These are phyloP conservation scores for Brachyalestes nurse DNA, from an alignment of 2,797 vertebrate species.

Conservation along the genomic window DNA sequence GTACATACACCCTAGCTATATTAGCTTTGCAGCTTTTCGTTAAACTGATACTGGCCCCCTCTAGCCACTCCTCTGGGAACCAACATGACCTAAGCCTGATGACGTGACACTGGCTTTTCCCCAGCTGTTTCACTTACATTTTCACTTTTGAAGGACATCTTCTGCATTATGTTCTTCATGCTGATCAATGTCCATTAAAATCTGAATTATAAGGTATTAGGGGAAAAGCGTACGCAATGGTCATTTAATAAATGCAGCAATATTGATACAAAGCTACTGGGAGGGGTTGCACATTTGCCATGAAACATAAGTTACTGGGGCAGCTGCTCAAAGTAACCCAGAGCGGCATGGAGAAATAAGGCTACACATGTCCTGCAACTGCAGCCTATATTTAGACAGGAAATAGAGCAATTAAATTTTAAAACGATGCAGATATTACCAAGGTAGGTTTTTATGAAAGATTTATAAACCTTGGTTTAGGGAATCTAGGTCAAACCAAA, in stretches of 20 bases:
- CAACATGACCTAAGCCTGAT: background rate
- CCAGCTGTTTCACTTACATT: slow-evolving; percentile 3
- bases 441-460: slow-evolving; percentile 71
- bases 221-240: background rate
- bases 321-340: background rate
- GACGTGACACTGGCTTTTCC: background rate
- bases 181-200: background rate
- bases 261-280: background rate
- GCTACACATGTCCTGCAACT: slow-evolving; percentile 32
- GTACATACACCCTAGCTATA: background rate
- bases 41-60: background rate
- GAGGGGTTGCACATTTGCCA: background rate
- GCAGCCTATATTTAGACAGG: slow-evolving; percentile 41
- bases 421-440: slow-evolving; percentile 58
- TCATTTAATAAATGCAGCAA: background rate
- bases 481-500: background rate
- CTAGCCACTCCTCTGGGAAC: background rate
- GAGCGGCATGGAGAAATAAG: background rate
- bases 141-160: background rate
- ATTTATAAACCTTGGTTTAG: slow-evolving; percentile 67
- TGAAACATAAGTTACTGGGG: background rate
- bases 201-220: background rate
- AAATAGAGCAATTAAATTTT: slow-evolving; percentile 72
- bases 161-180: background rate
- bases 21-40: background rate